phyloP scores from a whole-genome alignment of 1,140 invertebrate genomes.

The Oreohelix idahoensis region DNA sequence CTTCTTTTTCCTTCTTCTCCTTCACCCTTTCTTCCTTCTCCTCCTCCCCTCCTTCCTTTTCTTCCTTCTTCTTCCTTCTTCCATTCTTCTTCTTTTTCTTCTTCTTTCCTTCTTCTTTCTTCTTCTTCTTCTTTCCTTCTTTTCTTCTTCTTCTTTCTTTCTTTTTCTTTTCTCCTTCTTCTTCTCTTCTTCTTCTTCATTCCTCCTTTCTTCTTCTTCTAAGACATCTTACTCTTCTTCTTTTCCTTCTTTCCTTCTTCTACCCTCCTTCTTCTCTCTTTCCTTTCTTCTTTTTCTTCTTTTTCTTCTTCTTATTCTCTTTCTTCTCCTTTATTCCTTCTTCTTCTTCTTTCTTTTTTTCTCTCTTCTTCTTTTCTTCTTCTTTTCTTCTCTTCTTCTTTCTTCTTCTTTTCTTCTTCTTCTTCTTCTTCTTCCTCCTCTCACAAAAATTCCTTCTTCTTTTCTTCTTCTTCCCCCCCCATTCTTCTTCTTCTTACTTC shows the following conservation, averaged over 20 bases:
- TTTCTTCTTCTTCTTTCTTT: not conserved
- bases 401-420: not conserved
- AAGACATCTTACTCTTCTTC: not conserved
- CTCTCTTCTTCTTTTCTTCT: conserved; percentile 1
- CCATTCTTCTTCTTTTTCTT: not conserved
- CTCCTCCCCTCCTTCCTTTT: not conserved
- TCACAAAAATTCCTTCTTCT: too few relatives aligned
- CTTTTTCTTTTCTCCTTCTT: not conserved
- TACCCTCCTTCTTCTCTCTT: not conserved
- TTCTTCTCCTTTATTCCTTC: too few relatives aligned
- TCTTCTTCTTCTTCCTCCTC: not conserved
- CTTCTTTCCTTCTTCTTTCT: not conserved
- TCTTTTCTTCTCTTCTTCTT: not conserved
- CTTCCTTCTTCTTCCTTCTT: not conserved
- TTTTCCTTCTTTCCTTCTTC: not conserved
- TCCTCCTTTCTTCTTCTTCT: conserved; percentile 7
- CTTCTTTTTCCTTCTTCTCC: not conserved
- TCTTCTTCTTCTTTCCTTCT: not conserved
- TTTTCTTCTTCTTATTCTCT: not conserved
- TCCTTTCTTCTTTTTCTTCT: not conserved
- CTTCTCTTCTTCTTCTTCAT: not conserved
- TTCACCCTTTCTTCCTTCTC: not conserved
- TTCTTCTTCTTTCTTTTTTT: conserved; percentile 7
- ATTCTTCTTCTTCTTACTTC: too few relatives aligned
- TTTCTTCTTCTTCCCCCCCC: too few relatives aligned